Conservation (phyloP, 1,140 invertebrate genomes). For the Acromyrmex charruanus region DNA sequence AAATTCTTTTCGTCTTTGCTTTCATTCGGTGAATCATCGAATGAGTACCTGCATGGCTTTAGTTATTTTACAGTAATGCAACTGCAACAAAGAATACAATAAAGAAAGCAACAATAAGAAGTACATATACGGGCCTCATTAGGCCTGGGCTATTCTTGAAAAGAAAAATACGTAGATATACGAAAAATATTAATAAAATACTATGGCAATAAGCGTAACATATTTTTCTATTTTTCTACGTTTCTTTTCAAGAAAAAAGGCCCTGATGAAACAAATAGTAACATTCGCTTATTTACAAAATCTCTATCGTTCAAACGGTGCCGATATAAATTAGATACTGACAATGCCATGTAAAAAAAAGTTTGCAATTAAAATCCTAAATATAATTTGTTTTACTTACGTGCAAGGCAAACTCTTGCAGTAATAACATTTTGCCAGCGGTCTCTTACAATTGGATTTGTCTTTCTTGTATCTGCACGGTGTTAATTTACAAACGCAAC, state of each 20-base stretch:
- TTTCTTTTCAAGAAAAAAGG: too few relatives aligned
- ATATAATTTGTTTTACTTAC: slow-evolving; percentile 66
- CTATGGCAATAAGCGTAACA: too few relatives aligned
- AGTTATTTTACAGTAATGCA: slow-evolving; percentile 57
- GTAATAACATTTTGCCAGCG: slow-evolving; percentile 79
- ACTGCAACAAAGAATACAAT: slow-evolving; percentile 67
- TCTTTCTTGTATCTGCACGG: slow-evolving; percentile 72
- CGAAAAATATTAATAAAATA: too few relatives aligned
- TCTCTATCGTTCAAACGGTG: not conserved
- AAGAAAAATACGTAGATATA: too few relatives aligned
- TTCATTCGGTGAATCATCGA: slow-evolving; percentile 69
- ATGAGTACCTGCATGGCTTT: slow-evolving; percentile 65
- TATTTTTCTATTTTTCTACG: too few relatives aligned
- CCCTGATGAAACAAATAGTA: not conserved
- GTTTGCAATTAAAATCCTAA: not conserved
- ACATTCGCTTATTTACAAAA: not conserved
- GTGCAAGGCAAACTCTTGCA: slow-evolving; percentile 80
- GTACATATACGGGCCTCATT: not conserved
- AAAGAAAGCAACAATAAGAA: slow-evolving; percentile 53
- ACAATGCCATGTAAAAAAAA: not conserved
- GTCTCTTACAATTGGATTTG: slow-evolving; percentile 54
- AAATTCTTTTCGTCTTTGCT: slow-evolving; percentile 42
- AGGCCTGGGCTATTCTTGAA: too few relatives aligned
- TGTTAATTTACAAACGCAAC: slow-evolving; percentile 65
- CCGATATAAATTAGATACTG: not conserved